Evolutionary conservation across 2,797 vertebrate species (phyloP), one percentile per base, ranked within the genome.

Genomic region (Synanceia verrucosa): DNA sequence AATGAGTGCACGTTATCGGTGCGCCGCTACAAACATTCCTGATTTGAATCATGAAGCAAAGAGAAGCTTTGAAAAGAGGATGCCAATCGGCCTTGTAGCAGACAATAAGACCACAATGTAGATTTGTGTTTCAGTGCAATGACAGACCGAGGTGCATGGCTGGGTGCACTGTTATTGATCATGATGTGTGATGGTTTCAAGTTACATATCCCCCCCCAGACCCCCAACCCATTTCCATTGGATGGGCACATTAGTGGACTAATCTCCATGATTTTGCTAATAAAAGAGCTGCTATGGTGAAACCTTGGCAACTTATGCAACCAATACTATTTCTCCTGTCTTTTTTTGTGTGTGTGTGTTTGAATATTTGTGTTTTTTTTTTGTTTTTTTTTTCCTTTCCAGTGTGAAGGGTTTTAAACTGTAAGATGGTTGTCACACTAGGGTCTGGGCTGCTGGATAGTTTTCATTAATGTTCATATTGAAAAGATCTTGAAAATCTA

Each of bases 251-350:
- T 87, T 89, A 89, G 89, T 88, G 85, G 86, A 93, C 91, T 92
- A 92, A 92, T 93, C 88, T 92, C 85, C 89, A 92, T 91, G 79
- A 90, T 93, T 94, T 94, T 94, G 93, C 91, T 94, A 94, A 94
- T 95, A 94, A 95, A 94, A 93, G 68, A 78, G 88, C 55, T 93
- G 91, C 85, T 87, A 11, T 91, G 91, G 88, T 91, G 51, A 88
- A 89, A 86, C 87, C 70, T 86, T 74, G 43, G 91, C 88, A 91
- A 76, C 82, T 77, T 91, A 83, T 89, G 84, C 86, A 91, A 88
- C 70, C 85, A 68, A 33, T 14, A 12, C 21, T 47, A 24, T 9
- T 55, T 52, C 50, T 64, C 60, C 4, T 52, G 41, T 56, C 39
- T 57, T 56, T 46, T 23, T 70, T 52, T 56, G n/a, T 55, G 9